These are phyloP conservation scores for Heteractis magnifica DNA, from an alignment of 92 coral and sea anemone species.

Conservation along the genomic window DNA sequence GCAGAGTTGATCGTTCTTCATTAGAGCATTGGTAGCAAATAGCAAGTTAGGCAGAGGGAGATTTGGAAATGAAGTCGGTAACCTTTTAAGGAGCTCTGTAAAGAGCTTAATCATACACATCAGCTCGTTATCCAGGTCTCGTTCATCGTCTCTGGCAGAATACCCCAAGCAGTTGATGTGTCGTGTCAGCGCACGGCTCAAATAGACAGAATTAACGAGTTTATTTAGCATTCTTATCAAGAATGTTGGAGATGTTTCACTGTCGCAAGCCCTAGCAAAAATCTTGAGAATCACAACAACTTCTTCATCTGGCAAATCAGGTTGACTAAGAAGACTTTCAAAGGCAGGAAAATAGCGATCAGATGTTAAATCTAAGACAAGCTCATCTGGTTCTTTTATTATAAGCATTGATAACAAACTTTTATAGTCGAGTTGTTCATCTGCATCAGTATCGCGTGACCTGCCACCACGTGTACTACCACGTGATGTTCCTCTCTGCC, in stretches of 20 bases:
- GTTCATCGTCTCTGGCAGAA: conserved; percentile 15
- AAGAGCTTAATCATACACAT: conserved; percentile 54
- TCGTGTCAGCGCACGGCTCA: conserved; percentile 16
- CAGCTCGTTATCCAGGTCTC: conserved; percentile 24
- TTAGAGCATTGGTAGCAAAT: conserved; percentile 23
- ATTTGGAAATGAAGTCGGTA: conserved; percentile 60
- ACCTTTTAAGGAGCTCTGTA: conserved; percentile 50
- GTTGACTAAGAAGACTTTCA: conserved; percentile 35
- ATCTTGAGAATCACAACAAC: conserved; percentile 58
- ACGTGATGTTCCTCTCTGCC: not conserved
- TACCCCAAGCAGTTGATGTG: conserved; percentile 57
- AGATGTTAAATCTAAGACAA: conserved; percentile 67
- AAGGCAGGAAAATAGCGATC: conserved; percentile 64
- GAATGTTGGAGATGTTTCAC: conserved; percentile 46
- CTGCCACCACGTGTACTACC: not conserved
- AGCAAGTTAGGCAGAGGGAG: conserved; percentile 59
- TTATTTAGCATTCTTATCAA: conserved; percentile 55
- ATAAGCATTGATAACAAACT: conserved; percentile 51
- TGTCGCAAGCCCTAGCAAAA: conserved; percentile 65
- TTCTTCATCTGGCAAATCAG: conserved; percentile 54
- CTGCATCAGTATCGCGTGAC: conserved; percentile 5
- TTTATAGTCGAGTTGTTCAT: conserved; percentile 53
- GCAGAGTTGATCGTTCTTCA: conserved; percentile 1
- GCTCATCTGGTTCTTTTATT: conserved; percentile 64
- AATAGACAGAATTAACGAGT: conserved; percentile 4